phyloP scores from a whole-genome alignment of 2,888 invertebrate species.

The Eremobia ochroleuca region DNA sequence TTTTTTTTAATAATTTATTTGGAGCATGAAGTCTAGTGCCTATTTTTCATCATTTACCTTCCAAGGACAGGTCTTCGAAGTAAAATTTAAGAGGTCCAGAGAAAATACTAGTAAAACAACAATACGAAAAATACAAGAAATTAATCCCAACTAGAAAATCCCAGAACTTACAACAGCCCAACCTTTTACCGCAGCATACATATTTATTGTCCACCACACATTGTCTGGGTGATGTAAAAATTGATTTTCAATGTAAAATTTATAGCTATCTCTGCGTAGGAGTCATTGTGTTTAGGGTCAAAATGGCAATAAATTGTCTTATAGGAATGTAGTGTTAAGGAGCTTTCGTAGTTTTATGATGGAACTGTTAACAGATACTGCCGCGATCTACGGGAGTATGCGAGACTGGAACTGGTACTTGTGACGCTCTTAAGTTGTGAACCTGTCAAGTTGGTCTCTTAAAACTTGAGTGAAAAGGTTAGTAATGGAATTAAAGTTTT shows the following conservation, averaged over 20 bases:
- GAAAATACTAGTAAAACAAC: no score
- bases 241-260: conserved; percentile 81
- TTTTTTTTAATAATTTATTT: no score
- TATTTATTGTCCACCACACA: conserved; percentile 61
- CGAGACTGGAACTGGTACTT: conserved; percentile 19
- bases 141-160: not conserved
- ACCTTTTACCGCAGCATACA: conserved; percentile 22
- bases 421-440: conserved; percentile 44
- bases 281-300: conserved; percentile 72
- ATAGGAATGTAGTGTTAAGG: conserved; percentile 71
- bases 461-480: conserved; percentile 41
- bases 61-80: no score
- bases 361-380: conserved; percentile 64
- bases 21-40: no score
- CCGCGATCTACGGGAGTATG: conserved; percentile 16
- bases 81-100: no score
- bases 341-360: conserved; percentile 68
- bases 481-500: conserved; percentile 48
- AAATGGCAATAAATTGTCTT: conserved; percentile 79
- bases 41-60: no score
- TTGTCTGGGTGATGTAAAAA: conserved; percentile 77
- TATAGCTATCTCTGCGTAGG: conserved; percentile 75
- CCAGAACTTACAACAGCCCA: not conserved
- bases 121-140: no score
- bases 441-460: conserved; percentile 35